These are phyloP conservation scores for Mionectes olivaceus DNA, from an alignment of 2,797 vertebrate species.

Conservation along the genomic window DNA sequence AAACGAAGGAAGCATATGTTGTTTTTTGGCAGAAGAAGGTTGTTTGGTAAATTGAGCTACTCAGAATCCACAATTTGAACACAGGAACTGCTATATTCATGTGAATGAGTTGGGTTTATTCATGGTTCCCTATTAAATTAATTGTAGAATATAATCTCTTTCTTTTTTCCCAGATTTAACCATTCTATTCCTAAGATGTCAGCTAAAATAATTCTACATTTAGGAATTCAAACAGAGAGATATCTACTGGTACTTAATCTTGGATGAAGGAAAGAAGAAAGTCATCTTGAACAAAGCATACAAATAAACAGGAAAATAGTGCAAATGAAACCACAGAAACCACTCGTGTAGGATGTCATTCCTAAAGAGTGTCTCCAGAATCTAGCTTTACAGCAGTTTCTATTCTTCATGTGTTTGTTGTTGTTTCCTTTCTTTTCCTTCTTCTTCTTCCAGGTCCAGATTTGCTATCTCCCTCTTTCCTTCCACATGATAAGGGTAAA, in stretches of 20 bases:
- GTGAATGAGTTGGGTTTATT: neutral
- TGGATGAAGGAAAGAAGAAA: neutral
- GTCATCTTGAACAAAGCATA: neutral
- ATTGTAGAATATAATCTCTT: neutral
- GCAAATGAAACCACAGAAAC: neutral
- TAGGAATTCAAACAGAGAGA: neutral
- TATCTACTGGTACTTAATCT: neutral
- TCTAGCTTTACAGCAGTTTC: neutral
- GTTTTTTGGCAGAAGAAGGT: neutral
- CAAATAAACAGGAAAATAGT: neutral
- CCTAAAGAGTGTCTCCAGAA: neutral
- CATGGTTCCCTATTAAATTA: neutral
- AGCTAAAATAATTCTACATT: neutral
- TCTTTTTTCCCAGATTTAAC: neutral
- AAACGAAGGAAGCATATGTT: rapidly evolving
- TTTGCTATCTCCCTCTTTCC: neutral
- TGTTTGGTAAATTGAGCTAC: neutral
- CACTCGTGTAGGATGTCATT: neutral
- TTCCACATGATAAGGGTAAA: neutral
- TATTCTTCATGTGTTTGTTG: neutral
- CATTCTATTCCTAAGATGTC: neutral
- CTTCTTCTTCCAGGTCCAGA: neutral
- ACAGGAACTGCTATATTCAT: neutral
- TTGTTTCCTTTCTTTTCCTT: neutral
- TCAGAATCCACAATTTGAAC: neutral